Conservation (phyloP, 2,113 vertebrate genomes). For the Motacilla alba region DNA sequence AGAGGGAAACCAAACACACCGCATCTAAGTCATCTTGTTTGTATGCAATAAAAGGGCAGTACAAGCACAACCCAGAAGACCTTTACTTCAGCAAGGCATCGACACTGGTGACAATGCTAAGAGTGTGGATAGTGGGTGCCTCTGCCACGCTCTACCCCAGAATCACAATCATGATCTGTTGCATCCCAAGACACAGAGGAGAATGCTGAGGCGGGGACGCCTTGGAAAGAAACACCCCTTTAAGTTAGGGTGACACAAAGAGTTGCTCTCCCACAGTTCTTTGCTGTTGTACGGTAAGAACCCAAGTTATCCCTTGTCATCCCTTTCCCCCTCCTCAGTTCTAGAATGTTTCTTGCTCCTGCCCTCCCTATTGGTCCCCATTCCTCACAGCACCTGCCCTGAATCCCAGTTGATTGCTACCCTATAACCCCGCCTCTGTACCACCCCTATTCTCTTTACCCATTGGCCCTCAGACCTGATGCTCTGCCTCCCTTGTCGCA, state of each 20-base stretch:
- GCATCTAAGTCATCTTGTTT: neutral
- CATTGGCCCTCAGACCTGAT: neutral
- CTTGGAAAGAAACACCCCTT: neutral
- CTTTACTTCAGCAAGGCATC: neutral
- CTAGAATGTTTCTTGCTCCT: neutral
- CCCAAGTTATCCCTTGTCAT: neutral
- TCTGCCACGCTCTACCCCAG: neutral
- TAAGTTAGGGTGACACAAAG: neutral
- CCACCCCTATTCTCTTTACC: neutral
- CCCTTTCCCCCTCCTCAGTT: neutral
- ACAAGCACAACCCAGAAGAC: neutral
- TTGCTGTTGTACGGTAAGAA: neutral
- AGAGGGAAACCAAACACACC: neutral
- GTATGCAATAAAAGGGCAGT: neutral
- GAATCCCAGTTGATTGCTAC: neutral
- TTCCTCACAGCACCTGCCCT: no score
- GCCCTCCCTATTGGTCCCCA: neutral
- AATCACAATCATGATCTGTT: neutral
- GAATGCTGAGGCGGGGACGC: neutral
- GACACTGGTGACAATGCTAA: neutral
- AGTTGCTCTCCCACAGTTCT: neutral
- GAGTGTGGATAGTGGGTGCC: neutral
- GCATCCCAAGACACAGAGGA: neutral
- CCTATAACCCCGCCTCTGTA: neutral
- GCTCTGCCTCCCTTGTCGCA: neutral